These are phyloP conservation scores for Oxycera nigricornis DNA, from an alignment of 2,888 invertebrate species.

Conservation along the genomic window DNA sequence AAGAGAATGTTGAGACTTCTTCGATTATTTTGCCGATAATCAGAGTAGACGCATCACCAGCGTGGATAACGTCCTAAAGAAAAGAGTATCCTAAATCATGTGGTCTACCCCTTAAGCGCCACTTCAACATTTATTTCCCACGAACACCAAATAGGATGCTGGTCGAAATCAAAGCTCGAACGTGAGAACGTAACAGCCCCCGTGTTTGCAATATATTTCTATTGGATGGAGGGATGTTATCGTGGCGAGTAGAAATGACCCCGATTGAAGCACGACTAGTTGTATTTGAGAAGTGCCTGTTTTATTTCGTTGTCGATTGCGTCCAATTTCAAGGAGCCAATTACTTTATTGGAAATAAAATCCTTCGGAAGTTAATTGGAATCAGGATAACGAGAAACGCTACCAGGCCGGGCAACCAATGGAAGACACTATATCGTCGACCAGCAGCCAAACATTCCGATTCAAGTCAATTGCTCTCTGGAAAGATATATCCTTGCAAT, in stretches of 20 bases:
- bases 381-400: slow-evolving; percentile 34
- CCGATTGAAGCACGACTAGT: slow-evolving; percentile 1
- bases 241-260: slow-evolving; percentile 26
- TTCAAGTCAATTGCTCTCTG: slow-evolving; percentile 1
- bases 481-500: background rate
- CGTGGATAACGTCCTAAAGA: no score
- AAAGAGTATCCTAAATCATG: no score
- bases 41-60: no score
- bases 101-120: background rate
- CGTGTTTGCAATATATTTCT: slow-evolving; percentile 46
- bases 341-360: slow-evolving; percentile 48
- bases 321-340: slow-evolving; percentile 47
- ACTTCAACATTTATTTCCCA: background rate
- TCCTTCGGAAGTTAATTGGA: slow-evolving; percentile 47
- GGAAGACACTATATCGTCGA: background rate
- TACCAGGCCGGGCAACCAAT: background rate
- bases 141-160: background rate
- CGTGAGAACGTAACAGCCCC: slow-evolving; percentile 46
- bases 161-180: slow-evolving; percentile 33
- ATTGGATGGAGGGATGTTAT: slow-evolving; percentile 26
- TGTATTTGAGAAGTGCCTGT: slow-evolving; percentile 35
- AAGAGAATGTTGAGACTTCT: no score
- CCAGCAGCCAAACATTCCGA: background rate
- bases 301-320: slow-evolving; percentile 46
- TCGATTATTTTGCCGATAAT: no score